Base-by-base conservation (phyloP, 2,113 vertebrate species). In the Mastomys coucha region DNA sequence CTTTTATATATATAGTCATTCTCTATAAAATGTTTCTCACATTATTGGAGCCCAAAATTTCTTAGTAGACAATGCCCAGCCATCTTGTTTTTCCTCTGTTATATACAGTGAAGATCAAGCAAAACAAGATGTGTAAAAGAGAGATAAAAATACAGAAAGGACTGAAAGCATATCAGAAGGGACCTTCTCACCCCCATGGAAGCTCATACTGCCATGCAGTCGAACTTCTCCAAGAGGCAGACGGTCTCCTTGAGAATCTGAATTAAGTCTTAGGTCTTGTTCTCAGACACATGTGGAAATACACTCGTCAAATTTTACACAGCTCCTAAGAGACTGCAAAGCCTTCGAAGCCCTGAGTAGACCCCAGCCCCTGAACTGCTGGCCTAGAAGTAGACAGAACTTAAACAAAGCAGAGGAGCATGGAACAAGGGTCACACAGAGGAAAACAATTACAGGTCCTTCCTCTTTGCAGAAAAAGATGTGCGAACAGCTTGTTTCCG, bases 51-150 rank as follows among this genome's bases (percentile, higher is more conserved):
- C 85, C 56, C 84, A 75, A 78, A 81, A 77, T 84, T 51, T 96
- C 22, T 45, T 89, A 82, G 53, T 45, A 93, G 73, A 11, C 26
- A 92, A 19, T 51, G 69, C 86, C 5, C 69, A 11, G 36, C 1
- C n/a, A 75, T 81, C 9, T 78, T 93, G 42, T 58, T 70, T 81
- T 39, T 42, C 33, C 11, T 90, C 69, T 70, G 75, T 73, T 80
- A 51, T 0, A 92, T 42, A 85, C 75, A 95, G n/a, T n/a, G 87
- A 96, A 87, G 73, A 45, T 88, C n/a, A 65, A 92, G 56, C 53
- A 5, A 36, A 72, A 63, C 31, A 87, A 7, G 39, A 28, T 49
- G 58, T 45, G 22, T 24, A 73, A 24, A 93, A 60, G 12, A 33
- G 39, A 96, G n/a, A 92, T 1, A 49, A 77, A 91, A 20, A 31